phyloP scores from a whole-genome alignment of 2,888 invertebrate species.

The Ischnus inquisitorius region DNA sequence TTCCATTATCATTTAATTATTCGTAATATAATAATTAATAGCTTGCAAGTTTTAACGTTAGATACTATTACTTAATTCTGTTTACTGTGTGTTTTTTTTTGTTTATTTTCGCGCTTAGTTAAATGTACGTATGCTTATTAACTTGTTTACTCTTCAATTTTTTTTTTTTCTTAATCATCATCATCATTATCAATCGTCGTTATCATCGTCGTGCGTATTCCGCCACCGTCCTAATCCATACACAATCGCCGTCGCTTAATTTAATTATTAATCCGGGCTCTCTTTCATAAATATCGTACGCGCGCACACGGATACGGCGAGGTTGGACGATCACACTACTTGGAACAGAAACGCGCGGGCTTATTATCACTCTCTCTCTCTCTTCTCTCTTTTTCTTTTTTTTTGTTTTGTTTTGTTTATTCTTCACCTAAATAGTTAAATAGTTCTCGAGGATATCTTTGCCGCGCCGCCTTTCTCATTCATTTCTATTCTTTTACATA shows the following conservation, averaged over 20 bases:
- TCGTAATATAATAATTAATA: constrained; percentile 84
- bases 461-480: constrained; percentile 49
- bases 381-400: constrained; percentile 41
- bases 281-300: constrained; percentile 62
- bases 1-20: constrained; percentile 80
- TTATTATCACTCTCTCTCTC: constrained; percentile 51
- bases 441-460: constrained; percentile 67
- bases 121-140: constrained; percentile 82
- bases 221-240: constrained; percentile 59
- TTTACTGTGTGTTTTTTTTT: constrained; percentile 76
- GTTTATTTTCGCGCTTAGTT: constrained; percentile 83
- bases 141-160: constrained; percentile 67
- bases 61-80: constrained; percentile 85
- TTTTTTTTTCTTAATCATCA: constrained; percentile 49
- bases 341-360: constrained; percentile 69
- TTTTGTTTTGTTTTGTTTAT: constrained; percentile 39
- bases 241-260: constrained; percentile 63
- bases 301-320: constrained; percentile 68
- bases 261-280: constrained; percentile 68
- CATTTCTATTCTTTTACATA: constrained; percentile 69
- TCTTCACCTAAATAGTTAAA: constrained; percentile 67
- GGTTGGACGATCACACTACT: constrained; percentile 66
- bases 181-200: constrained; percentile 49
- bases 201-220: constrained; percentile 60
- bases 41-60: constrained; percentile 85